phyloP scores from a whole-genome alignment of 2,113 vertebrate genomes.

The Gymnocephalus cernua region DNA sequence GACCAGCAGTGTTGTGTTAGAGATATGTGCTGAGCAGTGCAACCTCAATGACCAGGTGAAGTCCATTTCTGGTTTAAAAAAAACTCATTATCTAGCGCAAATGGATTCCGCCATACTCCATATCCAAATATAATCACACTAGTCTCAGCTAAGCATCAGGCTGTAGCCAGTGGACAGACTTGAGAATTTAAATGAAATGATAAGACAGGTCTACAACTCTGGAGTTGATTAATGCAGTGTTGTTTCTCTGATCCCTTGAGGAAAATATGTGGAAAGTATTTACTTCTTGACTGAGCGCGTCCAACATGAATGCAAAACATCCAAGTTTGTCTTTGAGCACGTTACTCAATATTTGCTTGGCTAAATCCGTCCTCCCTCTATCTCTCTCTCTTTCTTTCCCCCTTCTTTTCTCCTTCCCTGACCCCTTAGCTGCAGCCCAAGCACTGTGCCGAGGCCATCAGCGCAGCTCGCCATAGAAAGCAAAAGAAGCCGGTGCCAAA shows the following conservation, averaged over 20 bases:
- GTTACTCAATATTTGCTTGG: constrained; percentile 2
- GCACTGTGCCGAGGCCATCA: constrained; percentile 91
- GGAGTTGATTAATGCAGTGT: constrained; percentile 26
- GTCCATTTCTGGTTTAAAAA: neutral
- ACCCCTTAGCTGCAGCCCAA: constrained; percentile 89
- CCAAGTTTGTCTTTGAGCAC: constrained; percentile 37
- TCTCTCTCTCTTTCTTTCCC: neutral
- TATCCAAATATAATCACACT: constrained; percentile 50
- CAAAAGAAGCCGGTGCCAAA: constrained; percentile 83
- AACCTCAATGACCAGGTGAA: constrained; percentile 91
- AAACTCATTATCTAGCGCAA: constrained; percentile 33
- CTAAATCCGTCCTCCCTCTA: constrained; percentile 5
- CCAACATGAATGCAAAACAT: constrained; percentile 13
- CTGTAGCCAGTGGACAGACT: constrained; percentile 25
- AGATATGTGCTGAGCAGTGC: constrained; percentile 91
- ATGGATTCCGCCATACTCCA: constrained; percentile 33
- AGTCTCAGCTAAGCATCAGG: constrained; percentile 18
- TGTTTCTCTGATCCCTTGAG: constrained; percentile 37
- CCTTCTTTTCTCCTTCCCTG: neutral
- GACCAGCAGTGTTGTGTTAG: constrained; percentile 86
- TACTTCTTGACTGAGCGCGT: constrained; percentile 18
- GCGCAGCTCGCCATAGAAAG: constrained; percentile 89
- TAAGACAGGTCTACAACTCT: constrained; percentile 34
- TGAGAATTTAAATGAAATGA: constrained; percentile 34
- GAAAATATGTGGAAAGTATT: constrained; percentile 39